Base-by-base conservation (phyloP, 2,888 invertebrate genomes). In the Nezara viridula region DNA sequence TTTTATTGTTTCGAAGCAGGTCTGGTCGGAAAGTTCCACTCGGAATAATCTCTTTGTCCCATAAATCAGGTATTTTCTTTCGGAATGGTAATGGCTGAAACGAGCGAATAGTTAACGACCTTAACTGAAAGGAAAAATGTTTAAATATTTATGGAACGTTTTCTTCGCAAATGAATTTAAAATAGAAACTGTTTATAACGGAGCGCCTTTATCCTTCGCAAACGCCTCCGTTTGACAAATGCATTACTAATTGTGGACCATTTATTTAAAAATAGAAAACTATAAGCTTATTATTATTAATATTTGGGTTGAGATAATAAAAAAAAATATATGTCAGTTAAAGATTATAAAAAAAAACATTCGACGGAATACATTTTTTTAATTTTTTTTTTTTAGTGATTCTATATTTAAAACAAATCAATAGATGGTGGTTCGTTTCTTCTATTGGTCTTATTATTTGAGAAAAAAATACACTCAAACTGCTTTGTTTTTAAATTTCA, bases 41-140 rank as follows among this genome's bases (percentile, higher is more conserved):
- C 14, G n/a, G 10, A 37, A 73, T 21, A 37, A 73, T 73, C 66
- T 37, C 10, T 37, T 73, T 32, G 37, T 21, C 66, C 1, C 66
- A 37, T 37, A 73, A 73, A 73, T 73, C 66, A 7, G 19, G 6
- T 37, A 37, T 73, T 16, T n/a, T 19, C 2, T 19, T 12, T 16
- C 19, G 19, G 32, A 37, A 73, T 73, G 7, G 66, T 73, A 32
- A 73, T 37, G 66, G 19, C 37, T 73, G 19, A 37, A 37, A 9
- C 32, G 16, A 37, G 66, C 19, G 6, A 73, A 73, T 73, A 37
- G 66, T 37, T 73, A 73, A 37, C 66, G 66, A 37, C 66, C 66
- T 73, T 73, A 73, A 73, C 66, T 73, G 66, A 73, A 73, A 73
- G 66, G 37, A 73, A 73, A 73, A 73, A 73, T 37, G 66, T 21